Percentiles rank a stretch among this genome's conserved stretches.
Conservation (phyloP, 2,113 vertebrate genomes). For the Indri indri region DNA sequence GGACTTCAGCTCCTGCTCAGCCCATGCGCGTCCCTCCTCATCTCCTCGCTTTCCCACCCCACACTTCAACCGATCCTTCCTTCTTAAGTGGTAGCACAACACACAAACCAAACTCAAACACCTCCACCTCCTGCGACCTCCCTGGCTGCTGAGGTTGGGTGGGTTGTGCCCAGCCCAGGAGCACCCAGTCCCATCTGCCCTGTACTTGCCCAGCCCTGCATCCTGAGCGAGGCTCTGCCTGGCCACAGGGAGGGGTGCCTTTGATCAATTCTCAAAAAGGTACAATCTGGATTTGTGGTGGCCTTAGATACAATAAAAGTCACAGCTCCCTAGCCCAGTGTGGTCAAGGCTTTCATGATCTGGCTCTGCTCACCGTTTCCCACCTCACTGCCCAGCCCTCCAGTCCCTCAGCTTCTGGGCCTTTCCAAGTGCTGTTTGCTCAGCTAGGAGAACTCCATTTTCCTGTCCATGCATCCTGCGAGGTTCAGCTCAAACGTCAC, state of each 20-base stretch:
- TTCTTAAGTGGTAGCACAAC: not conserved
- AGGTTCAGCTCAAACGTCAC: not conserved
- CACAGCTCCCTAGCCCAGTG: not conserved
- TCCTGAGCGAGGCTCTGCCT: not conserved
- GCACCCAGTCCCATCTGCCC: not conserved
- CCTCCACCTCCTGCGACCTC: not conserved
- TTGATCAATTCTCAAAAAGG: not conserved
- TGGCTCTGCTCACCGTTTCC: not conserved
- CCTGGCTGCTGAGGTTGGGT: not conserved
- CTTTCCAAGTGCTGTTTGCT: not conserved
- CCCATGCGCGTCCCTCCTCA: not conserved
- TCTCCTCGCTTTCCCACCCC: not conserved
- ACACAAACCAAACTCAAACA: constrained; percentile 1
- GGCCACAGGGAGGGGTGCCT: not conserved
- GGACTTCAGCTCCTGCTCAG: not conserved
- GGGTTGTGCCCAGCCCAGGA: not conserved
- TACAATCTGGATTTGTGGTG: not conserved
- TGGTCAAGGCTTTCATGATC: not conserved
- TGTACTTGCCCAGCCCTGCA: not conserved
- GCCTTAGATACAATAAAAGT: not conserved
- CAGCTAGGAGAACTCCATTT: not conserved
- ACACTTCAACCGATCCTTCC: not conserved
- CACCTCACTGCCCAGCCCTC: not conserved
- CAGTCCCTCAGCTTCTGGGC: not conserved
- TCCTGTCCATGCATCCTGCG: not conserved